These are phyloP conservation scores for Ostrea edulis DNA, from an alignment of 1,140 invertebrate species.

Conservation along the genomic window DNA sequence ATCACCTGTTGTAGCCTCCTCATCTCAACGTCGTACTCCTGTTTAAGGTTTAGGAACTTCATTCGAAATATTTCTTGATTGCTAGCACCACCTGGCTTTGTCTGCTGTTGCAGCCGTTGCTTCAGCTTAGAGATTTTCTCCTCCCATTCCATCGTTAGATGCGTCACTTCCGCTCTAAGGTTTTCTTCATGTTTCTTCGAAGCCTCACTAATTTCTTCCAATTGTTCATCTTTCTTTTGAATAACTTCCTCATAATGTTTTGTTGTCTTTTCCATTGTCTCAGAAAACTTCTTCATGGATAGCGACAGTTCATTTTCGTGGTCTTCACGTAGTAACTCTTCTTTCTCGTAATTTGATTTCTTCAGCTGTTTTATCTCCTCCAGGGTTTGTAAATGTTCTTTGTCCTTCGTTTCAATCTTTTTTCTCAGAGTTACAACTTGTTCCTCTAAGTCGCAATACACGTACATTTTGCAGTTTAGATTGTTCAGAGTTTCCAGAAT, in stretches of 20 bases:
- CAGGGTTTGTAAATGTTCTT: background rate
- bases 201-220: background rate
- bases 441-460: background rate
- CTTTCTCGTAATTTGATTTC: background rate
- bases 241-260: conserved; percentile 1
- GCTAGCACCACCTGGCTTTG: background rate
- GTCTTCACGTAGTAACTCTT: background rate
- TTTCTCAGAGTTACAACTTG: background rate
- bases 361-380: background rate
- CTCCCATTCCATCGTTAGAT: conserved; percentile 44
- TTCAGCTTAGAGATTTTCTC: conserved; percentile 43
- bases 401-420: background rate
- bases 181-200: conserved; percentile 3
- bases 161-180: background rate
- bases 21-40: conserved; percentile 47
- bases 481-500: background rate
- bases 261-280: background rate
- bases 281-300: background rate
- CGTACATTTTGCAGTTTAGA: background rate
- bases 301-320: background rate
- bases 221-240: background rate
- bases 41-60: conserved; percentile 53
- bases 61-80: conserved; percentile 54
- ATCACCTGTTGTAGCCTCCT: conserved; percentile 35
- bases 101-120: conserved; percentile 34